A percentile compares a stretch with the other conserved stretches of the same genome.
These are phyloP conservation scores for Temnothorax rugatulus DNA, from an alignment of 2,888 invertebrate species.

Conservation along the genomic window DNA sequence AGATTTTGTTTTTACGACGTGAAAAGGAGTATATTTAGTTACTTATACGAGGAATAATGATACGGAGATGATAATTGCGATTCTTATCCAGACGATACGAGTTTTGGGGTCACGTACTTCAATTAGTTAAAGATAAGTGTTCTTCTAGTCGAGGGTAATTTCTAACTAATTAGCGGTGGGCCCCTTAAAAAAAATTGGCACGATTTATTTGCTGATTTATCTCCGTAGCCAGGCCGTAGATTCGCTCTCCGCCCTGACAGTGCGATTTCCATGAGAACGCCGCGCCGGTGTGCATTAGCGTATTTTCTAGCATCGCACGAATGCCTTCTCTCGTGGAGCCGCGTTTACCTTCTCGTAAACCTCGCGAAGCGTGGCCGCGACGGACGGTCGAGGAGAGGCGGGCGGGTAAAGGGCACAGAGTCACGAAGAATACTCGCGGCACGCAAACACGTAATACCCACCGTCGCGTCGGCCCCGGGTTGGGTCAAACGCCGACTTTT, in stretches of 20 bases:
- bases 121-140: slow-evolving; percentile 5
- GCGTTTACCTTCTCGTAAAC: slow-evolving; percentile 67
- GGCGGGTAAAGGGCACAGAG: slow-evolving; percentile 64
- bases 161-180: slow-evolving; percentile 8
- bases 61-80: neutral
- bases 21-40: neutral
- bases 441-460: slow-evolving; percentile 65
- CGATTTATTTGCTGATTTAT: slow-evolving; percentile 22
- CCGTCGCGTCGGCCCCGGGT: slow-evolving; percentile 62
- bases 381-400: slow-evolving; percentile 54
- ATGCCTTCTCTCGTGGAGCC: slow-evolving; percentile 5
- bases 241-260: slow-evolving; percentile 13
- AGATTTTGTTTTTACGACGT: neutral
- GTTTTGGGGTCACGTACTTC: neutral
- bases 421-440: slow-evolving; percentile 61
- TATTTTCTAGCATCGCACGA: slow-evolving; percentile 52
- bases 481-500: slow-evolving; percentile 70
- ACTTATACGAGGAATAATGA: slow-evolving; percentile 7
- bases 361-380: slow-evolving; percentile 60
- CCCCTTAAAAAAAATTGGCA: neutral
- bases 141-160: neutral
- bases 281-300: slow-evolving; percentile 50
- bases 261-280: slow-evolving; percentile 52
- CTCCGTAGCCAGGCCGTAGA: slow-evolving; percentile 19
- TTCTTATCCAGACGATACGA: neutral